A percentile compares a stretch with the other conserved stretches of the same genome.
phyloP scores from a whole-genome alignment of 2,797 vertebrate species.

The Acipenser oxyrinchus region DNA sequence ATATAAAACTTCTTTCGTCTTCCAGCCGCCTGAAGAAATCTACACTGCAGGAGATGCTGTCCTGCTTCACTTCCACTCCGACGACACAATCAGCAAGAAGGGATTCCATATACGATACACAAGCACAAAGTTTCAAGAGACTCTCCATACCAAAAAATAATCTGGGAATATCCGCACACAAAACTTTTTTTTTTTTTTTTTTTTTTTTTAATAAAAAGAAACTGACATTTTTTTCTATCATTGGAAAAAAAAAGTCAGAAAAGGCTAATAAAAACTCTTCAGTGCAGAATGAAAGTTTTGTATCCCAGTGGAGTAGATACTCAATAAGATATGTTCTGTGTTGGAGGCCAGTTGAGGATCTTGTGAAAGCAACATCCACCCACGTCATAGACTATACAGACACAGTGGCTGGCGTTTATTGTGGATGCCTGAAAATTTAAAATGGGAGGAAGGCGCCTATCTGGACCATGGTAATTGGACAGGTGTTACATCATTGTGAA shows the following conservation, averaged over 20 bases:
- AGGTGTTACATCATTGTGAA: neutral
- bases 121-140: constrained; percentile 88
- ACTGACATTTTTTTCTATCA: constrained; percentile 36
- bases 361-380: constrained; percentile 21
- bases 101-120: constrained; percentile 97
- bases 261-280: constrained; percentile 30
- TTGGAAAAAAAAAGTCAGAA: constrained; percentile 31
- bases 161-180: constrained; percentile 31
- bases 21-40: constrained; percentile 87
- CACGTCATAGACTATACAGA: constrained; percentile 27
- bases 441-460: neutral
- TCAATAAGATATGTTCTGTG: constrained; percentile 15
- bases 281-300: constrained; percentile 22
- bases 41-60: constrained; percentile 81
- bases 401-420: constrained; percentile 32
- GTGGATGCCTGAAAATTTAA: constrained; percentile 24
- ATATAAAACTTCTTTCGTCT: constrained; percentile 14
- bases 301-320: constrained; percentile 23
- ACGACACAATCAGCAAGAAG: constrained; percentile 99
- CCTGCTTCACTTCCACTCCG: constrained; percentile 93
- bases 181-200: neutral
- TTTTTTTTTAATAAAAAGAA: constrained; percentile 34
- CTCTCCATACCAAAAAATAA: constrained; percentile 79
- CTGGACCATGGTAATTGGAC: constrained; percentile 6
- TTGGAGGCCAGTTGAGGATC: constrained; percentile 21